A percentile compares a stretch with the other conserved stretches of the same genome.
Evolutionary conservation across 2,113 vertebrate species (phyloP).

Genomic region (Zosterops lateralis): DNA sequence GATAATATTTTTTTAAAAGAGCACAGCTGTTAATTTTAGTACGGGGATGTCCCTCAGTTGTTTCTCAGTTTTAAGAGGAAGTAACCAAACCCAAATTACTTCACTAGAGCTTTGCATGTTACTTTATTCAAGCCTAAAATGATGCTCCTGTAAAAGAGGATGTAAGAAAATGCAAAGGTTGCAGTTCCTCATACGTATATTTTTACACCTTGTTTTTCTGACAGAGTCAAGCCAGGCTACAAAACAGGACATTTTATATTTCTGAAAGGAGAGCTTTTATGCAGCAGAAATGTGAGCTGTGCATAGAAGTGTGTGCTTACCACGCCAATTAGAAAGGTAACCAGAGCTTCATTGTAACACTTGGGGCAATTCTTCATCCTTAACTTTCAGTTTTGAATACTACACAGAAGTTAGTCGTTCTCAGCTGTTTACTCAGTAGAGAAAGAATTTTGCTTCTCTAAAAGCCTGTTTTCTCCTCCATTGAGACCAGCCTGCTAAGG

Average conservation of each 20-base stretch:
- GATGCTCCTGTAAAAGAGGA: not conserved
- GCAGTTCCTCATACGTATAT: not conserved
- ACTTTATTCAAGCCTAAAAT: not conserved
- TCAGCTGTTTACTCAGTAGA: not conserved
- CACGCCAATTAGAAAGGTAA: not conserved
- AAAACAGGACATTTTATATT: not conserved
- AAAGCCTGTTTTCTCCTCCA: not conserved
- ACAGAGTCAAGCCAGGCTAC: not conserved
- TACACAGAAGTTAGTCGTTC: not conserved
- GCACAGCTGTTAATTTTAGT: not conserved
- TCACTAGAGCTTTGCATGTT: not conserved
- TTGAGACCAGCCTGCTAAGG: not conserved
- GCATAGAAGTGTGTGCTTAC: accelerated
- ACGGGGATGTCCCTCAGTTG: not conserved
- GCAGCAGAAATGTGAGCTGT: not conserved
- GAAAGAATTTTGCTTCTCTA: not conserved
- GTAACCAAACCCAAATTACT: not conserved
- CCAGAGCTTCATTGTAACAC: not conserved
- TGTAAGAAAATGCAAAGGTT: not conserved
- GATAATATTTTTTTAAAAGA: not conserved
- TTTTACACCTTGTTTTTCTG: not conserved
- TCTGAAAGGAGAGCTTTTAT: not conserved
- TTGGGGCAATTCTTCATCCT: not conserved
- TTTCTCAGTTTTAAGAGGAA: not conserved
- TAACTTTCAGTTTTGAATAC: not conserved